Evolutionary conservation across 2,888 invertebrate genomes (phyloP), one percentile per base, ranked within the genome.

Genomic region (Habroteleia sp.): DNA sequence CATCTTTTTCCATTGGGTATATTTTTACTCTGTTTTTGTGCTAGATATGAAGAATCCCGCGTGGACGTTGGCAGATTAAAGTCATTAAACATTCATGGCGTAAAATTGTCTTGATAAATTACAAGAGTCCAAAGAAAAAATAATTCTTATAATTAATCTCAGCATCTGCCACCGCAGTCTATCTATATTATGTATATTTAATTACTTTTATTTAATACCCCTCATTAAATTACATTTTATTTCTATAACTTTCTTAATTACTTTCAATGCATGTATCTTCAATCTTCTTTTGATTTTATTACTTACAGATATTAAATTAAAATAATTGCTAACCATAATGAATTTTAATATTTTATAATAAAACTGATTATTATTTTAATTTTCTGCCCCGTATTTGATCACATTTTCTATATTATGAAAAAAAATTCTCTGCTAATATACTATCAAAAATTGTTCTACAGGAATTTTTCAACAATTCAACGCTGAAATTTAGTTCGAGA

Each of bases 1-100:
- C 27, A 44, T 44, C 44, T 44, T 58, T 58, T 35, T 44, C 44
- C 44, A 16, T 23, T 17, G 16, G 3, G 0, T 3, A 5, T 23
- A 2, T 50, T 35, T 50, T 50, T 33, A 20, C 35, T 35, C 14
- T 6, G 13, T 17, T 13, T 46, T 25, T 27, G 1, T 8, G 7
- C 44, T 10, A 39, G 44, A 44, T 29, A 60, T 48, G 27, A 46
- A 60, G 37, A 39, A 48, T 48, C 20, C 46, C 48, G 23, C 16
- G 39, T 37, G 39, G 20, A 44, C 20, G 14, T 35, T 54, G 16
- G 4, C 23, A 60, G 46, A 60, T 60, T 63, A 63, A 63, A 50
- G 33, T 4, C 50, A 63, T 50, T 50, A 48, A 63, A 63, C 6
- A 50, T 63, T 63, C 62, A 63, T 20, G 31, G 31, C 23, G 13